These are phyloP conservation scores for Ypsolopha scabrella DNA, from an alignment of 2,888 invertebrate species.

Conservation along the genomic window DNA sequence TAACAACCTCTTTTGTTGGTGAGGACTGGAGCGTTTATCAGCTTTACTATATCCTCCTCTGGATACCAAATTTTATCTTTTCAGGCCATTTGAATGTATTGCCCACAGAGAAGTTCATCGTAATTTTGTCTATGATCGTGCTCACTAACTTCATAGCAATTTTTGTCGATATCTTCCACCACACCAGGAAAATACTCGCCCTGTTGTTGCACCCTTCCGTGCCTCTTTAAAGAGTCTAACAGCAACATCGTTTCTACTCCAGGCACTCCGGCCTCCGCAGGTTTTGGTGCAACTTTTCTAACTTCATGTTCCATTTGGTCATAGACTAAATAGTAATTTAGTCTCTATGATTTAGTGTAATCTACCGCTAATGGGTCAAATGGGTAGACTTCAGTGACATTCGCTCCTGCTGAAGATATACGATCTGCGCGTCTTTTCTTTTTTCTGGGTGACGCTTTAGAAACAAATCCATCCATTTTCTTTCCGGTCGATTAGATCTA, in stretches of 20 bases:
- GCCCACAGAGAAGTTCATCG: too few species aligned
- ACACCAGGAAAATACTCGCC: too few species aligned
- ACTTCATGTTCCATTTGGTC: not conserved
- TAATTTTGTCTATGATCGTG: too few species aligned
- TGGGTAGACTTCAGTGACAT: constrained; percentile 1
- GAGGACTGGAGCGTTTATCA: too few species aligned
- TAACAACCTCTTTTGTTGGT: too few species aligned
- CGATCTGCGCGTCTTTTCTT: not conserved
- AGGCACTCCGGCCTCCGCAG: not conserved
- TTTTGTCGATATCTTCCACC: too few species aligned
- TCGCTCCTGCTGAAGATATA: constrained; percentile 1
- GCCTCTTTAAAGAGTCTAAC: not conserved
- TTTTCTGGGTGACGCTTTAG: not conserved
- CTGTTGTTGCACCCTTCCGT: not conserved
- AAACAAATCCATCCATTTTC: not conserved
- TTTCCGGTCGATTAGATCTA: not conserved
- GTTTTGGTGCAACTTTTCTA: not conserved
- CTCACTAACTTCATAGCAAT: too few species aligned
- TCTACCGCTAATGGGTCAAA: not conserved
- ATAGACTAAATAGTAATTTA: too few species aligned
- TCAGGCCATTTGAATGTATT: too few species aligned
- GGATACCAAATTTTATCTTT: too few species aligned
- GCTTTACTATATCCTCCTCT: too few species aligned
- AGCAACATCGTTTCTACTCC: not conserved
- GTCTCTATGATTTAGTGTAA: not conserved